Evolutionary conservation across 2,888 invertebrate genomes (phyloP).

Genomic region (Sphaerophoria taeniata): DNA sequence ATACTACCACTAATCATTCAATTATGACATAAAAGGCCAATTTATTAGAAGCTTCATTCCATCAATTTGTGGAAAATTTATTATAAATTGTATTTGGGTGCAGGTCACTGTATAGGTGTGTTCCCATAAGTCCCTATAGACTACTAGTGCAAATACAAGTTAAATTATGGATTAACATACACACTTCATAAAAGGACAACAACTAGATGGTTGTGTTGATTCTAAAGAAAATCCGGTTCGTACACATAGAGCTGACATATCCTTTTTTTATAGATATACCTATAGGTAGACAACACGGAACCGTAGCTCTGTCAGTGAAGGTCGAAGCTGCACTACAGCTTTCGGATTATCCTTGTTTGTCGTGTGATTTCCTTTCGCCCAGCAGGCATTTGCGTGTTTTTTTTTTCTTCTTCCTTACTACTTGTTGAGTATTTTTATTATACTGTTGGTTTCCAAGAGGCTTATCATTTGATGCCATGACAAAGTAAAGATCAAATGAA

Average conservation of each 20-base stretch:
- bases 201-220: constrained; percentile 19
- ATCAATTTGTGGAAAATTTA: not conserved
- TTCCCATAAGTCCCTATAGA: too few relatives aligned
- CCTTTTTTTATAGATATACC: constrained; percentile 22
- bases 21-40: not conserved
- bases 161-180: constrained; percentile 45
- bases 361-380: constrained; percentile 67
- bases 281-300: not conserved
- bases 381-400: constrained; percentile 66
- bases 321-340: constrained; percentile 50
- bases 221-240: constrained; percentile 8
- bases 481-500: constrained; percentile 67
- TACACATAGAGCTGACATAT: constrained; percentile 18
- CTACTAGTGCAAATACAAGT: not conserved
- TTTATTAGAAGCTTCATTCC: constrained; percentile 14
- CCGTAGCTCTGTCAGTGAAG: constrained; percentile 1
- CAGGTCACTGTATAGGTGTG: not conserved
- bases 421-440: constrained; percentile 53
- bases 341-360: constrained; percentile 71
- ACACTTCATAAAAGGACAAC: constrained; percentile 19
- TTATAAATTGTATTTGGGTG: constrained; percentile 13
- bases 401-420: too few relatives aligned
- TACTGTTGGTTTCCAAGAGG: constrained; percentile 67
- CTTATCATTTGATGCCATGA: constrained; percentile 68
- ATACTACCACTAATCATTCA: not conserved